A percentile compares a stretch with the other conserved stretches of the same genome.
Evolutionary conservation across 2,888 invertebrate species (phyloP).

Genomic region (Hypena proboscidalis): DNA sequence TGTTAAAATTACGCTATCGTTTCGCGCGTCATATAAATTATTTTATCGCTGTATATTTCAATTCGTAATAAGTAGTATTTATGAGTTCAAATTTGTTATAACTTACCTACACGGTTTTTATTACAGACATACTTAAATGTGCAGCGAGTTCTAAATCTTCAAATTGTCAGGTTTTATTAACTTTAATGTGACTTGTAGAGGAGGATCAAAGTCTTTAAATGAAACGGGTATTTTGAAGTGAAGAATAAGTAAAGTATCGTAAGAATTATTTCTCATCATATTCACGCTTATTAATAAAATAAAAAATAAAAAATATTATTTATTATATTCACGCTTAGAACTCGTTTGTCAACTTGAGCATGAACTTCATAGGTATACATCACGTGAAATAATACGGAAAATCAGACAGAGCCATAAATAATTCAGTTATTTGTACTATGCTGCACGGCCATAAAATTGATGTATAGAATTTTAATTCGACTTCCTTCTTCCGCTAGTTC

Average conservation of each 20-base stretch:
- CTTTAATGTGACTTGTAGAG: too few species aligned
- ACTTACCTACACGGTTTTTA: neutral
- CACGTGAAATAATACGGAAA: conserved; percentile 34
- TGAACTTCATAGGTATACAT: conserved; percentile 41
- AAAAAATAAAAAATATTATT: too few species aligned
- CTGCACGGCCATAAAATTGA: conserved; percentile 17
- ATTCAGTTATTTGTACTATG: conserved; percentile 40
- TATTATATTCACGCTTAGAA: too few species aligned
- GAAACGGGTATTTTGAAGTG: too few species aligned
- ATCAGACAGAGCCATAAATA: conserved; percentile 39
- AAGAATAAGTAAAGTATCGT: too few species aligned
- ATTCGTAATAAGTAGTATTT: conserved; percentile 29
- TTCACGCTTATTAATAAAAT: too few species aligned
- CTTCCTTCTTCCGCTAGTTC: conserved; percentile 47
- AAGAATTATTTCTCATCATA: too few species aligned
- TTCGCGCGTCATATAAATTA: conserved; percentile 15
- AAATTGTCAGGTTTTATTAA: too few species aligned
- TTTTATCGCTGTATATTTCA: conserved; percentile 29
- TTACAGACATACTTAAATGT: too few species aligned
- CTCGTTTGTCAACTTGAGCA: too few species aligned
- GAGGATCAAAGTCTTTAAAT: too few species aligned
- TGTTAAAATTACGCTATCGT: conserved; percentile 27
- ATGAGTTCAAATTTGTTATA: conserved; percentile 22
- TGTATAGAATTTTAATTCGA: conserved; percentile 42
- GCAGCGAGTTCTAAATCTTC: too few species aligned